Evolutionary conservation across 35 echinoderm and acorn worm genomes (phyloP), one percentile per base, ranked within the genome.

Genomic region (Apostichopus japonicus): DNA sequence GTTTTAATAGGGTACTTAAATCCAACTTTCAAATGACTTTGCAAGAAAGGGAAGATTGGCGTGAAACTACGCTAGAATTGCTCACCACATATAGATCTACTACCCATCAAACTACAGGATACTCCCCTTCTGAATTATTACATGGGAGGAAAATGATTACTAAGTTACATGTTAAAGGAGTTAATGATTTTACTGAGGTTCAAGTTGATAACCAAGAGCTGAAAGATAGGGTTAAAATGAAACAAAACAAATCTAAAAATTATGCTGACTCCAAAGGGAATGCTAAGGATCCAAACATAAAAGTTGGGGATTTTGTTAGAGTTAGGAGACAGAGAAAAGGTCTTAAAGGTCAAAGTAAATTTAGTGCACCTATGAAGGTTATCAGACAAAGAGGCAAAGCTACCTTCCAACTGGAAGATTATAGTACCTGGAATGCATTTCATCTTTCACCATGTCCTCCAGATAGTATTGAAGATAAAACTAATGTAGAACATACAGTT

Each of bases 21-120:
- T 59, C 93, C 33, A 63, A 10, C 8, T 17, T 95, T 1, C 62
- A 95, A 88, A 92, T 92, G 17, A 80, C 61, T 51, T 75, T 72
- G 19, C 16, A 15, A 21, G 65, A 93, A 23, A 10, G 91, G 33
- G 91, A 93, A 53, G 53, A 79, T 22, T 96, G 95, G 95, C 86
- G 80, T 57, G 70, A 83, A 17, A 86, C 86, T 15, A 87, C 86
- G 3, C 19, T 90, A 75, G 95, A 93, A 58, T 77, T 93, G 53
- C 79, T 96, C 10, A 23, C 72, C 23, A 79, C 92, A 7, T 96
- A 96, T 77, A 77, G 77, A 24, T 96, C 92, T 24, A 93, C 92
- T n/a, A 92, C 95, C 5, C 95, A 96, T 61, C 62, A 79, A 59
- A 93, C 92, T 33, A 96, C 95, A 53, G 92, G 92, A 10, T 84